Base-by-base conservation (phyloP, 2,113 vertebrate genomes). In the Onychorhynchus coronatus region DNA sequence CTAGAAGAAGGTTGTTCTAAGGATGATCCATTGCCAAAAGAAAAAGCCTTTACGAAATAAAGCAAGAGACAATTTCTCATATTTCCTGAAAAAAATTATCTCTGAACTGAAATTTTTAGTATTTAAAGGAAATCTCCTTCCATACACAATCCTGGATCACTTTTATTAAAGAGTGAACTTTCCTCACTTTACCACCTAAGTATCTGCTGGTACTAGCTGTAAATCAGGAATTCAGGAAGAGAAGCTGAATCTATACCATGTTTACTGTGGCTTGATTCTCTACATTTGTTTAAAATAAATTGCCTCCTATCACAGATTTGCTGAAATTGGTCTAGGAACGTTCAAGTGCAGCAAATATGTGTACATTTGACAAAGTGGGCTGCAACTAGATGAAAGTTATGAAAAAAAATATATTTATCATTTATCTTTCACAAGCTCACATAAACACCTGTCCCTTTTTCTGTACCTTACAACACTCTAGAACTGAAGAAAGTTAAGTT, bases 251-350 rank as follows among this genome's bases (percentile, higher is more conserved):
- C 81, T 95, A 8, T 63, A 80, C 63, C 41, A 50, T 7, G 11
- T 91, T 92, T 94, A 73, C 82, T 78, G 41, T 50, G 70, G 50
- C 62, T 91, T 89, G 39, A 84, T 74, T 76, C 18, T 58, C 81
- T 84, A 70, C 37, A 47, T 71, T 88, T 85, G 37, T 89, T 94
- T 78, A 93, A 88, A 90, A 92, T 81, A 93, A 88, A 88, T 41
- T 5, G 2, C 56, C 58, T 91, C 25, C 82, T 47, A 3, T 30
- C 85, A 83, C 79, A 92, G 66, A 89, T 49, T 72, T 68, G 44
- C 52, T 85, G 77, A 92, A 94, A 81, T 44, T 72, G 76, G 44
- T 46, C 35, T n/a, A 67, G n/a, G 65, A 91, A 89, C 25, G 12
- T 25, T 44, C 18, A 81, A 87, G 23, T 19, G 33, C 37, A 65